phyloP scores from a whole-genome alignment of 2,113 vertebrate species.

The Saccopteryx bilineata region DNA sequence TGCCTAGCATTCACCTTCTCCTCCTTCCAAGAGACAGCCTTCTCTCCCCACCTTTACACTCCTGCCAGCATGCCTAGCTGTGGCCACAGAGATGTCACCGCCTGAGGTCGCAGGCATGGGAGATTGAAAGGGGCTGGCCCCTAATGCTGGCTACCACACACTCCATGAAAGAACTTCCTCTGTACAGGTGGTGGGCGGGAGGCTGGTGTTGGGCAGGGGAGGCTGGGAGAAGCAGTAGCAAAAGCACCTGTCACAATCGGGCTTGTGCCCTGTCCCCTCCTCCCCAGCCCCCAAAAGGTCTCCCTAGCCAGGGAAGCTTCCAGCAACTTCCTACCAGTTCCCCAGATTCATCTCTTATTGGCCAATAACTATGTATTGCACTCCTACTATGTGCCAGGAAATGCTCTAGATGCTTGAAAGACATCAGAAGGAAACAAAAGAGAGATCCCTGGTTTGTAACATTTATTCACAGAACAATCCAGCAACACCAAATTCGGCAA shows the following conservation, averaged over 20 bases:
- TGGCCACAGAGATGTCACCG: neutral
- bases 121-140: neutral
- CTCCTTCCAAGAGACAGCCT: neutral
- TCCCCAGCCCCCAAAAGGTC: fast-evolving
- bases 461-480: neutral
- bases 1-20: neutral
- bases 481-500: neutral
- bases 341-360: neutral
- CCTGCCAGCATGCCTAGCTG: neutral
- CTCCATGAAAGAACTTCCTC: neutral
- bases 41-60: neutral
- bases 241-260: neutral
- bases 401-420: neutral
- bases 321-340: neutral
- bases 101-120: too few relatives aligned
- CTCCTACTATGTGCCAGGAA: neutral
- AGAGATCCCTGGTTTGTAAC: neutral
- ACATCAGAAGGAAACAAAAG: neutral
- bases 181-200: too few relatives aligned
- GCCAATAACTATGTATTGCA: neutral
- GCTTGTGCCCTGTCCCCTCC: neutral
- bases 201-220: neutral
- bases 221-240: neutral
- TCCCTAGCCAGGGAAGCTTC: neutral
- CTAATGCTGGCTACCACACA: neutral